Evolutionary conservation across 2,888 invertebrate genomes (phyloP), one percentile per base, ranked within the genome.

Genomic region (Dicycla oo): DNA sequence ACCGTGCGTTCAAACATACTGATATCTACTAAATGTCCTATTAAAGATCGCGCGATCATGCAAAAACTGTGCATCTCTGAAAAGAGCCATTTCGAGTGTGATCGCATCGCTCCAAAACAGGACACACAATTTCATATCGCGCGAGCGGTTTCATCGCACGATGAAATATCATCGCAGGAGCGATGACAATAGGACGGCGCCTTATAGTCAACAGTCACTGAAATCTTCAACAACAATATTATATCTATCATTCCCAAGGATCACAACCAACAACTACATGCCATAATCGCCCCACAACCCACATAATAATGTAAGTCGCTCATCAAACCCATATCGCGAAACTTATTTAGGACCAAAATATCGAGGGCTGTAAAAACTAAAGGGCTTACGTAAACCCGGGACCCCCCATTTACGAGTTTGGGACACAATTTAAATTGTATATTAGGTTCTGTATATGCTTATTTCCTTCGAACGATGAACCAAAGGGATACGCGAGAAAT

Each of bases 391-490:
- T 87, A 89, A 89, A 86, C 88, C 88, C 82, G 75, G 76, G 85
- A 51, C 78, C 80, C 75, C 69, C 86, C 89, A 83, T 92, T 91
- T 90, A 91, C 89, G 90, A 89, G 87, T 88, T 89, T 23, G 90
- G 91, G 90, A 88, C 92, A 89, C 90, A 90, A 93, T 94, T 94
- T 93, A 94, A 94, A 94, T 94, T 93, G 93, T 92, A 93, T 92
- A 93, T 93, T 89, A 91, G 88, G 77, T 84, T 84, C 85, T 86
- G 87, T 89, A 81, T 88, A 80, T 82, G 82, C 82, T 86, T 82
- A 86, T 87, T 80, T 53, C 66, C 13, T 75, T 54, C 54, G 63
- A 81, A 78, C 68, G 81, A 65, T 75, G 85, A 81, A 82, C 80
- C 73, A 73, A 90, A 89, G 83, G 91, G 90, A 89, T 89, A 82